A percentile compares a stretch with the other conserved stretches of the same genome.
phyloP scores from a whole-genome alignment of 1,140 invertebrate species.

The Stratiolaelaps scimitus region DNA sequence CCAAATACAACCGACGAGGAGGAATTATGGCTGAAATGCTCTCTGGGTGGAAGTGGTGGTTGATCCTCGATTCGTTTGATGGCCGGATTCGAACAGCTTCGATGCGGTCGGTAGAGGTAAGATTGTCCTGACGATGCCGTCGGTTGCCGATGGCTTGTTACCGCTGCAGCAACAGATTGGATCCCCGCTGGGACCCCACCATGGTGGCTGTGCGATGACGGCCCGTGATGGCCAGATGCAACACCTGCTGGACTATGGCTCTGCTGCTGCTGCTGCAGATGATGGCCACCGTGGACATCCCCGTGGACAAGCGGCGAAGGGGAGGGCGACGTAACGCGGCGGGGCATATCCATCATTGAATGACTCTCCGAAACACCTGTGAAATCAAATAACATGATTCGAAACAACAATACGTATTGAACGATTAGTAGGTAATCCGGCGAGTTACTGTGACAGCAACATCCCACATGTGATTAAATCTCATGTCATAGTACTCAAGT shows the following conservation, averaged over 20 bases:
- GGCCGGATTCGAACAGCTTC: conserved; percentile 24
- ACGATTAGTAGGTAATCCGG: too few relatives aligned
- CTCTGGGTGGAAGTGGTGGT: conserved; percentile 7
- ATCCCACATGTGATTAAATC: too few relatives aligned
- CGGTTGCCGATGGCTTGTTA: background rate
- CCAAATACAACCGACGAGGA: too few relatives aligned
- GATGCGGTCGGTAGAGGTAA: conserved; percentile 14
- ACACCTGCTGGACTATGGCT: too few relatives aligned
- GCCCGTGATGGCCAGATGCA: too few relatives aligned
- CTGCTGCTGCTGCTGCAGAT: too few relatives aligned
- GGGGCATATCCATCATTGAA: conserved; percentile 29
- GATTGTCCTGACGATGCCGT: conserved; percentile 24
- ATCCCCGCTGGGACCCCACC: too few relatives aligned
- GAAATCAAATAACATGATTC: background rate
- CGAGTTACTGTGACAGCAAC: too few relatives aligned
- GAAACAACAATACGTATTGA: too few relatives aligned
- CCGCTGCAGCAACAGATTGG: background rate
- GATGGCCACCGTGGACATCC: background rate
- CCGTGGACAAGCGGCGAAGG: conserved; percentile 12
- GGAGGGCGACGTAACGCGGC: conserved; percentile 1
- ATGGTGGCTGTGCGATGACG: too few relatives aligned
- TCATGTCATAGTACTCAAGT: too few relatives aligned
- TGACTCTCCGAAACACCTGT: conserved; percentile 18
- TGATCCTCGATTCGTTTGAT: conserved; percentile 18
- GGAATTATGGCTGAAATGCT: background rate